Evolutionary conservation across 2,113 vertebrate genomes (phyloP).

Genomic region (Semnopithecus entellus): DNA sequence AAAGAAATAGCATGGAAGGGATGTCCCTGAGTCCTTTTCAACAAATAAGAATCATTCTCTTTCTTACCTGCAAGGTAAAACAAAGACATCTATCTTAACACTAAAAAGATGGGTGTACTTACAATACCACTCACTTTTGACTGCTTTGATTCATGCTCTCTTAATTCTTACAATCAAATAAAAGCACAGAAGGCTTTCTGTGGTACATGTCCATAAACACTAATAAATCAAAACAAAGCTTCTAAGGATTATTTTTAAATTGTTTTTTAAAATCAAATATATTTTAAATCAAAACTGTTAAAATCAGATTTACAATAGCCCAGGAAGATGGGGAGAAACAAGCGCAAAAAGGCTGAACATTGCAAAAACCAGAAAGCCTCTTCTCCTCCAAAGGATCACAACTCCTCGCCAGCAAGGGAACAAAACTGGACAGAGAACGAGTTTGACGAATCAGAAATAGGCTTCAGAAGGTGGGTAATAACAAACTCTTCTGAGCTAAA

Average conservation of each 20-base stretch:
- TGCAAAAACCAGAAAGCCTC: too few species aligned
- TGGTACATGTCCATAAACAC: neutral
- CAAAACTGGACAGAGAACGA: too few species aligned
- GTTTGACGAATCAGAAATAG: too few species aligned
- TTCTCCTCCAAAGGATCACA: too few species aligned
- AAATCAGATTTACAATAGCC: neutral
- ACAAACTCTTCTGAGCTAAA: too few species aligned
- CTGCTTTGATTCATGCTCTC: neutral
- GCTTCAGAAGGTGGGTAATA: too few species aligned
- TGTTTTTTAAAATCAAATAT: neutral
- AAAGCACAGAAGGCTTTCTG: neutral
- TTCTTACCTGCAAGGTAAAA: neutral
- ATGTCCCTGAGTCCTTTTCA: neutral
- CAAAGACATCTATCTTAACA: neutral
- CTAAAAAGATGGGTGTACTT: neutral
- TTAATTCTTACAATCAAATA: constrained; percentile 29
- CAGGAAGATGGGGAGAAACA: neutral
- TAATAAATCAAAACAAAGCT: neutral
- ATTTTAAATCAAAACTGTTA: too few species aligned
- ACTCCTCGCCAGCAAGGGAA: too few species aligned
- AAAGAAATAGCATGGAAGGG: neutral
- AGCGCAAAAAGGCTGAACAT: too few species aligned
- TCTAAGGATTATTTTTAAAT: neutral
- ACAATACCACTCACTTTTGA: neutral
- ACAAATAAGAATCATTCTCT: neutral